Evolutionary conservation across 2,113 vertebrate species (phyloP).

Genomic region (Ctenomys sociabilis): DNA sequence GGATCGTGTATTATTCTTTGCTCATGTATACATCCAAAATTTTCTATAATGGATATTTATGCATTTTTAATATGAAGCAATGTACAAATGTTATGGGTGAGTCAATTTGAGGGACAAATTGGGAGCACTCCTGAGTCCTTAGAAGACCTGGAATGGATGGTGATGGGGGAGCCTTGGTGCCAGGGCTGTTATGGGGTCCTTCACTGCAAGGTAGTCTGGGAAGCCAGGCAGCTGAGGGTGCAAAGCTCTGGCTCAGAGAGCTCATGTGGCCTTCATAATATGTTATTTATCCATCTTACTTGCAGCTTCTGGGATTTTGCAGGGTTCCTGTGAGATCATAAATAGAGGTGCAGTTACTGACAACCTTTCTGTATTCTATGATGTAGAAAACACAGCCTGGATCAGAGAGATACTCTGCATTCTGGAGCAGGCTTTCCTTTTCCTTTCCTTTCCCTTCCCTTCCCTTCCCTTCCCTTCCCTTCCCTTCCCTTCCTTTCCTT

Average conservation of each 20-base stretch:
- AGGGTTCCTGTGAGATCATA: neutral
- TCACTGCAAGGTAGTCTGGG: neutral
- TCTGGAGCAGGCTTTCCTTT: neutral
- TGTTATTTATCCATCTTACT: neutral
- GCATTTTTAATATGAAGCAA: slow-evolving; percentile 4
- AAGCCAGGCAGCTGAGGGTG: neutral
- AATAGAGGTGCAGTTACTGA: neutral
- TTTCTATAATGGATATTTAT: neutral
- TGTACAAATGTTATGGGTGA: neutral
- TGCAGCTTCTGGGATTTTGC: neutral
- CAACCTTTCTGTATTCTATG: too few species aligned
- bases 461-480: too few species aligned
- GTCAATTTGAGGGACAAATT: neutral
- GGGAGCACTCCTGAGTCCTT: neutral
- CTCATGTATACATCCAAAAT: neutral
- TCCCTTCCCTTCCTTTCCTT: too few species aligned
- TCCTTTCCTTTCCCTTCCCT: too few species aligned
- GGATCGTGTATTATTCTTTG: neutral
- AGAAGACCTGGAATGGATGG: neutral
- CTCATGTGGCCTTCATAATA: neutral
- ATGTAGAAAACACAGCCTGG: neutral
- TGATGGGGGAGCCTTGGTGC: neutral
- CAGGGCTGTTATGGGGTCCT: rapidly evolving
- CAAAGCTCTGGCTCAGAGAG: neutral
- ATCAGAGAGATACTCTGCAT: neutral